A percentile compares a stretch with the other conserved stretches of the same genome.
Conservation (phyloP, 2,888 invertebrate species). For the Elegia similella region DNA sequence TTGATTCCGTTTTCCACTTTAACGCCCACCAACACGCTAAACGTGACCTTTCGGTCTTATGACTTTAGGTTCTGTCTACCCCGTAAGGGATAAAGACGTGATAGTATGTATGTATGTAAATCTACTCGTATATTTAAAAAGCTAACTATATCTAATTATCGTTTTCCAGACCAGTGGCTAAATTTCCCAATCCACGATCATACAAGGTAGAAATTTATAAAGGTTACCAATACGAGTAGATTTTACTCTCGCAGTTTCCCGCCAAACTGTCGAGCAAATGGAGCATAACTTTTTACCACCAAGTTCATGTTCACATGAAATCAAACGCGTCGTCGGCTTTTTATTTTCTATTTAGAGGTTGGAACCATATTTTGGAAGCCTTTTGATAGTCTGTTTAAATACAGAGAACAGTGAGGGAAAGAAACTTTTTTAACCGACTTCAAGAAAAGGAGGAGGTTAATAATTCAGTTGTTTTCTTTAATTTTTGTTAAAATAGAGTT, state of each 20-base stretch:
- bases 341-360: slow-evolving; percentile 7
- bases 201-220: background rate
- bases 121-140: too few species aligned
- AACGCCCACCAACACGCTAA: too few species aligned
- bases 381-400: background rate
- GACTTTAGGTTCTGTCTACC: too few species aligned
- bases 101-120: too few species aligned
- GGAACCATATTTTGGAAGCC: background rate
- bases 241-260: background rate
- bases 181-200: background rate
- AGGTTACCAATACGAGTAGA: background rate
- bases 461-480: too few species aligned
- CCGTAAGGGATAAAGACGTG: too few species aligned
- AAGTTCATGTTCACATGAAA: slow-evolving; percentile 9
- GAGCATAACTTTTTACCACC: slow-evolving; percentile 13
- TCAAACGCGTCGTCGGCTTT: slow-evolving; percentile 9
- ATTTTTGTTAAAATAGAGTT: too few species aligned
- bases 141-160: too few species aligned
- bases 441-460: too few species aligned
- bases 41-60: too few species aligned
- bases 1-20: too few species aligned
- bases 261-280: background rate
- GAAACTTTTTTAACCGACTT: too few species aligned
- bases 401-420: background rate
- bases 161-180: background rate